Conservation (phyloP, 2,888 invertebrate species). For the Clepsis dumicolana region DNA sequence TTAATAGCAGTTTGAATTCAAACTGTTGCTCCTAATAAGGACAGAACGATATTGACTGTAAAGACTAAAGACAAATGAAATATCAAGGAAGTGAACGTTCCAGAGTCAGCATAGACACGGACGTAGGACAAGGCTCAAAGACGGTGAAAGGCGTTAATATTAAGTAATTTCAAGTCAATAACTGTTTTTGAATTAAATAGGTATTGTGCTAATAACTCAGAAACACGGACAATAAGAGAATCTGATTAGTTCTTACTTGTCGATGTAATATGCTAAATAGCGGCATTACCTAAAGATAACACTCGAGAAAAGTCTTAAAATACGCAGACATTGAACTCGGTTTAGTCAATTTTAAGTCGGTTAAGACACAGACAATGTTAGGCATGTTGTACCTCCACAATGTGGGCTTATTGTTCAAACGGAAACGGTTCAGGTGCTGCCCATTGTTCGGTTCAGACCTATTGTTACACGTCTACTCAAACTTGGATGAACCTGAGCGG, state of each 20-base stretch:
- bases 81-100: conserved; percentile 42
- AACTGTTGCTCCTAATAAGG: conserved; percentile 26
- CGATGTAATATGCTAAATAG: conserved; percentile 10
- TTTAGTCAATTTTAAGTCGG: conserved; percentile 29
- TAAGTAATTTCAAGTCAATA: background rate
- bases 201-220: background rate
- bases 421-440: conserved; percentile 42
- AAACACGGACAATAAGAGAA: conserved; percentile 1
- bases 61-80: conserved; percentile 15
- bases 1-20: conserved; percentile 18
- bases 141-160: conserved; percentile 33
- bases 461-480: conserved; percentile 43
- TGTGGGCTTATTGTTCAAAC: conserved; percentile 40
- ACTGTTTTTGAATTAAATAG: conserved; percentile 3
- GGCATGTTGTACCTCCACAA: conserved; percentile 39
- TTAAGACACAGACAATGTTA: conserved; percentile 39
- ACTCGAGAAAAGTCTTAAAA: conserved; percentile 1
- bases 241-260: background rate
- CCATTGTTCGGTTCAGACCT: conserved; percentile 37
- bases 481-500: conserved; percentile 42
- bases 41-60: conserved; percentile 12
- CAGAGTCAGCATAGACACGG: conserved; percentile 35
- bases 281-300: conserved; percentile 18
- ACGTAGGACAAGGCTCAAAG: conserved; percentile 34
- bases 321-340: conserved; percentile 29